Conservation (phyloP, 2,797 vertebrate genomes). For the Capromys pilorides region DNA sequence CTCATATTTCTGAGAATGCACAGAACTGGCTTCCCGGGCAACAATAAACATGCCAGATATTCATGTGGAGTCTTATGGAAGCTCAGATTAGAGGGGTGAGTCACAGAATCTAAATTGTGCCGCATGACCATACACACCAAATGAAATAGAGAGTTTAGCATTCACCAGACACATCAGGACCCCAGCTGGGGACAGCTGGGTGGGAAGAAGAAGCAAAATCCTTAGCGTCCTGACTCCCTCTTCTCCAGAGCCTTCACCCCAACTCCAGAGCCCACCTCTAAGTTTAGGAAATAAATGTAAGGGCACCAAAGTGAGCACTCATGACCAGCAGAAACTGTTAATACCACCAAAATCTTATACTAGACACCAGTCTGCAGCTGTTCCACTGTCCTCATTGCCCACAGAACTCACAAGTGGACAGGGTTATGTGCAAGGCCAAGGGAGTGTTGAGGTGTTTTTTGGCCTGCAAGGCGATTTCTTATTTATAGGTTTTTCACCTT, state of each 20-base stretch:
- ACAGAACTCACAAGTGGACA: neutral
- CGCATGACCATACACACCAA: neutral
- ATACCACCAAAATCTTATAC: neutral
- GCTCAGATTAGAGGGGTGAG: neutral
- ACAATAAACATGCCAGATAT: constrained; percentile 58
- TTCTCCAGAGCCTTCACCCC: constrained; percentile 32
- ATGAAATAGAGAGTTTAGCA: neutral
- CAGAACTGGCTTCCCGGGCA: constrained; percentile 33
- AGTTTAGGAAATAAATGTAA: neutral
- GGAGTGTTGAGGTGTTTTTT: neutral
- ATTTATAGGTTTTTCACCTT: neutral
- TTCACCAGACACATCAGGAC: neutral
- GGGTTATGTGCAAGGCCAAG: neutral
- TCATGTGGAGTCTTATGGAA: neutral
- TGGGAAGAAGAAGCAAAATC: neutral
- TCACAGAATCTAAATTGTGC: constrained; percentile 52
- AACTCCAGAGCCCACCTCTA: neutral
- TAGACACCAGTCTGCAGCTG: neutral
- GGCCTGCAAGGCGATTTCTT: neutral
- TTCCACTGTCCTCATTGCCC: neutral
- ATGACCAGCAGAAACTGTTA: neutral
- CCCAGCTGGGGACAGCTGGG: neutral
- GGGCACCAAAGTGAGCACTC: neutral
- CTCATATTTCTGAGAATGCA: constrained; percentile 56
- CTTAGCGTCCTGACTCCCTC: neutral